Base-by-base conservation (phyloP, 2,888 invertebrate species). In the Aphodius granarius region DNA sequence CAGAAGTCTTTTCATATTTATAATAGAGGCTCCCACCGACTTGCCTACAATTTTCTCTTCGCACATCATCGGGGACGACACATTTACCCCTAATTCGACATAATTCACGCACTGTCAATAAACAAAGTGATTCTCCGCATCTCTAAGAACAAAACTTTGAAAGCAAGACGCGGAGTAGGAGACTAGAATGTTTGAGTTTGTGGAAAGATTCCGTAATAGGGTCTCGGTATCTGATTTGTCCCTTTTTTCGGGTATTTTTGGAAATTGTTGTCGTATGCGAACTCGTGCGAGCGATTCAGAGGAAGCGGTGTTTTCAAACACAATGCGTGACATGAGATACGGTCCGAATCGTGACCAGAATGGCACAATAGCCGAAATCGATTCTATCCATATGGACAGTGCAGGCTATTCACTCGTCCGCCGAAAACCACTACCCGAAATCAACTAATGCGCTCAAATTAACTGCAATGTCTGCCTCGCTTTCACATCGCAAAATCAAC, bases 1-100 rank as follows among this genome's bases (percentile, higher is more conserved):
- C 83, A 83, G 84, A 85, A 85, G 84, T 85, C 85, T 82, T 85
- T 85, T 86, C 85, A 85, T 85, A 86, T 86, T 86, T 85, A 84
- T 68, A 68, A 68, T 68, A 43, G 68, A 85, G 19, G 68, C 68
- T 6, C 21, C 20, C 19, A n/a, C n/a, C n/a, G n/a, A n/a, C n/a
- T n/a, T n/a, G n/a, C n/a, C n/a, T n/a, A n/a, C n/a, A n/a, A n/a
- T n/a, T n/a, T n/a, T n/a, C n/a, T n/a, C n/a, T n/a, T n/a, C n/a
- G n/a, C n/a, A n/a, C n/a, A n/a, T n/a, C n/a, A n/a, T n/a, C n/a
- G n/a, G n/a, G n/a, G n/a, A n/a, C n/a, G n/a, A n/a, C n/a, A n/a
- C n/a, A n/a, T n/a, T n/a, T n/a, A n/a, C n/a, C n/a, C n/a, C n/a
- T n/a, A n/a, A n/a, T n/a, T n/a, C n/a, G n/a, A n/a, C n/a, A n/a